Base-by-base conservation (phyloP, 2,888 invertebrate genomes). In the Artemia sinica region DNA sequence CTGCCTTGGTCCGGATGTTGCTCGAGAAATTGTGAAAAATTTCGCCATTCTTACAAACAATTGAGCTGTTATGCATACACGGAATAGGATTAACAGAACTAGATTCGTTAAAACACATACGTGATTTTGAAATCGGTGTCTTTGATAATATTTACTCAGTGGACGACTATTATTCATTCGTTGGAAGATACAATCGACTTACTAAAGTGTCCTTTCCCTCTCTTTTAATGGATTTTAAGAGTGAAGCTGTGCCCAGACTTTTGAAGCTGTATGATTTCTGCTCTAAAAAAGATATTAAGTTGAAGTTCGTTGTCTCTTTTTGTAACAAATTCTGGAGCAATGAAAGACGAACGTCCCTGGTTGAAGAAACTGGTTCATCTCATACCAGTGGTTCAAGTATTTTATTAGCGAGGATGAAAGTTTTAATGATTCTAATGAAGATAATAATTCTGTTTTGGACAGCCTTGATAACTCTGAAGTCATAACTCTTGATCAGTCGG, bases 21-120 rank as follows among this genome's bases (percentile, higher is more conserved):
- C 58, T 8, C n/a, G 58, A 18, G 58, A 58, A 18, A 58, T 58
- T 1, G 58, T 58, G 58, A 58, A 58, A 58, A 58, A 58, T n/a
- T 58, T 58, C 58, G 14, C 58, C 58, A n/a, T 18, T 14, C 18
- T 18, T 58, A 10, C n/a, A n/a, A 9, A n/a, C n/a, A 8, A n/a
- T 58, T 18, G 58, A 58, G 8, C 58, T 58, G 9, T 10, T 14
- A 10, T 58, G 58, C 1, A 58, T 58, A 14, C 58, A 58, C 10
- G 58, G 58, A 8, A 18, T 58, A 8, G 9, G 18, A 8, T 18
- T 58, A n/a, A n/a, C n/a, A n/a, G 14, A n/a, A 1, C 18, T 18
- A 9, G 58, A 58, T 18, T 58, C 58, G 8, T 18, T 58, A 14
- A 58, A n/a, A 9, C 28, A 28, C 4, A 28, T 28, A 28, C 4